phyloP scores from a whole-genome alignment of 2,888 invertebrate genomes.

The Zygothrica quintamaculata region DNA sequence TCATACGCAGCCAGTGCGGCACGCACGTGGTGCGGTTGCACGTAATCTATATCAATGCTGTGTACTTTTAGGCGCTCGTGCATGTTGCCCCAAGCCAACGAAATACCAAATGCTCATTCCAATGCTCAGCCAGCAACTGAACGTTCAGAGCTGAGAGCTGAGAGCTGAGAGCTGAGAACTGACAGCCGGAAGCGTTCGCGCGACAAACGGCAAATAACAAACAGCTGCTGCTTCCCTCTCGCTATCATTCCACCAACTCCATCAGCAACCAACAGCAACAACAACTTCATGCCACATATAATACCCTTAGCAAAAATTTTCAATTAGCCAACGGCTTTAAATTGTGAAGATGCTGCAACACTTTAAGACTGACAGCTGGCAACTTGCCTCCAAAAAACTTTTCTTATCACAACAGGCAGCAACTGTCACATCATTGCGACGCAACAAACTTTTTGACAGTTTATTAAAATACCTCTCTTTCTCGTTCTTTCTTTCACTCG shows the following conservation, averaged over 20 bases:
- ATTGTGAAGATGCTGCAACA: conserved; percentile 24
- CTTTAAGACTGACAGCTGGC: conserved; percentile 33
- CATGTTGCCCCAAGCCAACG: conserved; percentile 38
- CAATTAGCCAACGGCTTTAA: conserved; percentile 63
- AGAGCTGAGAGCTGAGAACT: conserved; percentile 31
- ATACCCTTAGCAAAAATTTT: conserved; percentile 45
- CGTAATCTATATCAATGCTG: conserved; percentile 70
- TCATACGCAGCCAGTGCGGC: conserved; percentile 10
- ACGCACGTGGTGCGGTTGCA: conserved; percentile 61
- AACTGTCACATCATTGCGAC: conserved; percentile 49
- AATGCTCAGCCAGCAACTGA: conserved; percentile 31
- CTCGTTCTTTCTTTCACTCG: too few relatives aligned
- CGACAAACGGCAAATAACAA: conserved; percentile 59
- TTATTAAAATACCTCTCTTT: conserved; percentile 57
- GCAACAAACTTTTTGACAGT: conserved; percentile 62
- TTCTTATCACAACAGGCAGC: conserved; percentile 42
- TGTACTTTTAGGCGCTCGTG: conserved; percentile 68
- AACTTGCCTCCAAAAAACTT: conserved; percentile 25
- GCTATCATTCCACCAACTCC: neutral
- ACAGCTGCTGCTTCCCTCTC: conserved; percentile 44
- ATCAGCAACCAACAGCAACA: neutral
- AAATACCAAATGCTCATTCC: neutral
- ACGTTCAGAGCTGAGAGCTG: conserved; percentile 59
- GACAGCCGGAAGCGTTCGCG: conserved; percentile 61
- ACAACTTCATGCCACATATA: too few relatives aligned